Evolutionary conservation across 2,113 vertebrate genomes (phyloP).

Genomic region (Ptychochromis oligacanthus): DNA sequence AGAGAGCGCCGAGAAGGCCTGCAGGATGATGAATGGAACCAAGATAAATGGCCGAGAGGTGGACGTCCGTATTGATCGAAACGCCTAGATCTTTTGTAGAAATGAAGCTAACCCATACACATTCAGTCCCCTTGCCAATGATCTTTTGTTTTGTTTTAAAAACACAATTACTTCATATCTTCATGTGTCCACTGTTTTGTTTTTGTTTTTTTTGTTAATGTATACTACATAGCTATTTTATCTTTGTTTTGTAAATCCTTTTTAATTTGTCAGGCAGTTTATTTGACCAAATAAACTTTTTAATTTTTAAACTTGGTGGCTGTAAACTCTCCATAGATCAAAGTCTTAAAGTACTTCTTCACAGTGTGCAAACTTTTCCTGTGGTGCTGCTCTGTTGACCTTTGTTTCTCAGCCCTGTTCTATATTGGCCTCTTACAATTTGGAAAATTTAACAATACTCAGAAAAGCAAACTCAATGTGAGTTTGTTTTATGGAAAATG

Average conservation of each 20-base stretch:
- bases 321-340: constrained; percentile 40
- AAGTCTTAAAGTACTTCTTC: constrained; percentile 16
- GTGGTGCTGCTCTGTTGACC: neutral
- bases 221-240: constrained; percentile 82
- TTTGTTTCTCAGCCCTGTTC: constrained; percentile 17
- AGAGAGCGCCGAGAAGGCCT: constrained; percentile 96
- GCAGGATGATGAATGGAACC: constrained; percentile 97
- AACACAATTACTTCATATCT: constrained; percentile 86
- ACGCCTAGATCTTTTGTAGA: constrained; percentile 84
- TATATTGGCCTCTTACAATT: neutral
- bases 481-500: neutral
- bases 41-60: constrained; percentile 99
- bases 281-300: constrained; percentile 96
- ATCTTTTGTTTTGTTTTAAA: constrained; percentile 94
- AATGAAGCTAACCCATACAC: constrained; percentile 76
- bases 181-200: constrained; percentile 73
- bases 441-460: neutral
- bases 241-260: constrained; percentile 92
- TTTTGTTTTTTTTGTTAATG: constrained; percentile 83
- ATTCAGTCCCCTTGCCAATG: constrained; percentile 80
- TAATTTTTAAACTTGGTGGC: constrained; percentile 81
- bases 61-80: constrained; percentile 96
- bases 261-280: constrained; percentile 90
- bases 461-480: neutral
- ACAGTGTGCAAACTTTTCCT: neutral